Conservation (phyloP, 1,140 invertebrate species). For the Hetaerina americana region DNA sequence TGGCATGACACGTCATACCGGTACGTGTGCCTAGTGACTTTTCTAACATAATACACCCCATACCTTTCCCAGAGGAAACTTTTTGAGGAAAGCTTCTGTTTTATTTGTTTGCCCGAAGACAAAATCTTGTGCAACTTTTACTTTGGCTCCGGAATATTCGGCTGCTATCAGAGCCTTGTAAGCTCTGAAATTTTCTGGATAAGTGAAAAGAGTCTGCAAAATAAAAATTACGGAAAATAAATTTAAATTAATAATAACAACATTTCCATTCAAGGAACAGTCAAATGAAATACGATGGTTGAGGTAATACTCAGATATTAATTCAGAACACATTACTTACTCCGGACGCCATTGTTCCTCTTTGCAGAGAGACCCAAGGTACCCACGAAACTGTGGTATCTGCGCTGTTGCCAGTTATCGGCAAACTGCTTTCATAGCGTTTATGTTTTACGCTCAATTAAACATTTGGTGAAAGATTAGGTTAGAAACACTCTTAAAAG, state of each 20-base stretch:
- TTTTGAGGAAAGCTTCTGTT: conserved; percentile 68
- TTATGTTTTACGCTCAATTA: no score
- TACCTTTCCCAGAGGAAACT: conserved; percentile 93
- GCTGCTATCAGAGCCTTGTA: conserved; percentile 90
- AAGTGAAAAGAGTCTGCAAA: conserved; percentile 89
- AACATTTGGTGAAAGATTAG: no score
- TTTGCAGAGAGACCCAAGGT: conserved; percentile 32
- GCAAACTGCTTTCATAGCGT: no score
- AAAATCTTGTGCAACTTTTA: conserved; percentile 75
- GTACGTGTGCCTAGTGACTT: not conserved
- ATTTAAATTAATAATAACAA: not conserved
- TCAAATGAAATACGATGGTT: not conserved
- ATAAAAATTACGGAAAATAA: conserved; percentile 10
- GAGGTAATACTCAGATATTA: not conserved
- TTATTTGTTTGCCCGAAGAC: conserved; percentile 91
- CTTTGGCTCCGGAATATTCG: conserved; percentile 77
- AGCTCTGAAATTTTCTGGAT: conserved; percentile 88
- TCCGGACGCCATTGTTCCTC: conserved; percentile 39
- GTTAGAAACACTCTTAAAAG: no score
- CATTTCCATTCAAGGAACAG: not conserved
- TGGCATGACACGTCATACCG: not conserved
- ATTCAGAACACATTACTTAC: conserved; percentile 28
- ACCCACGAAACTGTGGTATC: conserved; percentile 25
- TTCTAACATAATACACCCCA: conserved; percentile 17
- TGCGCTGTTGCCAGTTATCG: not conserved